Base-by-base conservation (phyloP, 2,888 invertebrate species). In the Ommatoiulus sabulosus region DNA sequence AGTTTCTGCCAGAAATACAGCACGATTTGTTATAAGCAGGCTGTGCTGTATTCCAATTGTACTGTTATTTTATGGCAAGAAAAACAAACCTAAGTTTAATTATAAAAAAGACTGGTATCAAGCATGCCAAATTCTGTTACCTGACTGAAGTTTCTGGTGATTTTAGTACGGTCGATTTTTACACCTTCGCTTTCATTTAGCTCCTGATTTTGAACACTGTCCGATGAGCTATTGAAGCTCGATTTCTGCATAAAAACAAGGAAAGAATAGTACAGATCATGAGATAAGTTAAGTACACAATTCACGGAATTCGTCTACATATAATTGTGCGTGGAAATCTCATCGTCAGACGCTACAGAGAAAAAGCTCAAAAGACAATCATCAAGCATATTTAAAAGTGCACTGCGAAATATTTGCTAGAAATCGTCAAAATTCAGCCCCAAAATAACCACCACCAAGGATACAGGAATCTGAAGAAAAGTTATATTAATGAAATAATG, bases 221-320 rank as follows among this genome's bases (percentile, higher is more conserved):
- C 96, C 92, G 96, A 96, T 93, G 96, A 96, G 92, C 94, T 95
- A 92, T 94, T 95, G 92, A 96, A 96, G 93, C 96, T 96, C 90
- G 95, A 95, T 94, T 95, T 96, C 96, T 96, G 94, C 80, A 24
- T 57, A 35, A 57, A 94, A 94, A 90, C 90, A 35, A 35, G 35
- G 35, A 35, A 35, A 35, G 35, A 35, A 35, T 35, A 2, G 35
- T 35, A 35, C 35, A 80, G 35, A 10, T 15, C 4, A 12, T 80
- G 80, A 80, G 20, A 63, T 63, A 6, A 72, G 8, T 24, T 7
- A 1, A 35, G 8, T 35, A 2, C 63, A 63, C 6, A 52, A 72
- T 72, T 72, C 72, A 24, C 24, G 24, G 10, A 72, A 72, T 7
- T 72, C 2, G 63, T 20, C 20, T n/a, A 20, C 20, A 24, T 24